Evolutionary conservation across 2,113 vertebrate species (phyloP), one percentile per base, ranked within the genome.

Genomic region (Cryptoleucopteryx plumbea): DNA sequence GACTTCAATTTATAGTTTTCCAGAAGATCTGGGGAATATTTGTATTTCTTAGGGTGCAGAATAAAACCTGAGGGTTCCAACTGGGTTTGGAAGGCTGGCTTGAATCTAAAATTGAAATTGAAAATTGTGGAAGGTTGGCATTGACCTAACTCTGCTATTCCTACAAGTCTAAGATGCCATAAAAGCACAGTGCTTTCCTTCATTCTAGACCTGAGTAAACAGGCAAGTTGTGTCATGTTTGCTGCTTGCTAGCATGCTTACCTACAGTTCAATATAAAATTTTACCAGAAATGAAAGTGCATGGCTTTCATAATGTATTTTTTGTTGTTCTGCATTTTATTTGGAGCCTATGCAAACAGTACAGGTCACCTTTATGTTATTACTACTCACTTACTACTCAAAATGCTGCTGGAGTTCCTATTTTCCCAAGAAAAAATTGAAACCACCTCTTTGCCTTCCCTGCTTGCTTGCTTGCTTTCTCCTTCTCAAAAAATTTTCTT

Each of bases 1-100:
- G 62, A 80, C 53, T 62, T 62, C 48, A 79, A 21, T 92, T 95
- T 84, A 94, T 45, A 68, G 77, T 96, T 95, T 87, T 86, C 73
- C 32, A 85, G 52, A 88, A 88, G 68, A 71, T 75, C 38, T 84
- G 83, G 78, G 31, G 21, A 65, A 80, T 89, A 50, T 75, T 87
- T 89, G 5, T 82, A 17, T 95, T 96, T 95, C 73, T 94, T 59
- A 48, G 31, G 36, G 45, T 62, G 32, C 36, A 88, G 68, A 67
- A 18, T 90, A 93, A 93, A 95, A 77, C 14, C 47, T 68, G 61
- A 74, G 38, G 6, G 12, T 61, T 93, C 42, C 38, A 85, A 16
- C 40, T 66, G 48, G 12, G 2, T 82, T 75, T 94, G 38, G n/a
- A 75, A 85, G 53, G 45, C 65, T 93, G 53, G 6, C 58, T 77